These are phyloP conservation scores for Rhagoletis pomonella DNA, from an alignment of 1,140 invertebrate species.

Conservation along the genomic window DNA sequence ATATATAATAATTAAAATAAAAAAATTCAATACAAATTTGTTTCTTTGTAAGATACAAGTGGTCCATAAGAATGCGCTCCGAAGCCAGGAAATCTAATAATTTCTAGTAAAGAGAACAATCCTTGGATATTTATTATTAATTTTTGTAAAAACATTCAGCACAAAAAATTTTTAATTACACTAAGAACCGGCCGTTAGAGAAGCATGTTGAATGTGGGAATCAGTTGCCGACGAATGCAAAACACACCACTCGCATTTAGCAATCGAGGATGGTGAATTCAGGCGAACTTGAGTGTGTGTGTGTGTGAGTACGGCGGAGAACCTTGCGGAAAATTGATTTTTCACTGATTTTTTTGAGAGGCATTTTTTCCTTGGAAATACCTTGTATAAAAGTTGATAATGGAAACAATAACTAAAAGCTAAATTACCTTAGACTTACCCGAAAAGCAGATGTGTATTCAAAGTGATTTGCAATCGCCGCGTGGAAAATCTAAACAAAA, in stretches of 20 bases:
- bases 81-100: too few species aligned
- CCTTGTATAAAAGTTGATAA: not conserved
- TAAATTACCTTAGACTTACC: not conserved
- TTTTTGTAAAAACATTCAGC: not conserved
- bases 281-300: not conserved
- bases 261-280: not conserved
- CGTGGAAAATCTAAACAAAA: not conserved
- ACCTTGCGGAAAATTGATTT: conserved; percentile 55
- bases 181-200: not conserved
- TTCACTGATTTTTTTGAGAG: conserved; percentile 31
- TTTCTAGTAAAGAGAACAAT: too few species aligned
- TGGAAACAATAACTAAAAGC: not conserved
- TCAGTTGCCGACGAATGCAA: not conserved
- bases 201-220: conserved; percentile 26
- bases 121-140: too few species aligned
- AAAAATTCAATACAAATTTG: too few species aligned
- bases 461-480: not conserved
- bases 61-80: too few species aligned
- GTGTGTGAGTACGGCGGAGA: too few species aligned
- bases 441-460: not conserved
- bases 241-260: not conserved
- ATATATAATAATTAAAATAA: too few species aligned
- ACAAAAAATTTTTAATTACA: not conserved
- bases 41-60: too few species aligned
- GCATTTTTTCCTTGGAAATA: not conserved